These are phyloP conservation scores for Dynastes grantii DNA, from an alignment of 2,888 invertebrate species.

Conservation along the genomic window DNA sequence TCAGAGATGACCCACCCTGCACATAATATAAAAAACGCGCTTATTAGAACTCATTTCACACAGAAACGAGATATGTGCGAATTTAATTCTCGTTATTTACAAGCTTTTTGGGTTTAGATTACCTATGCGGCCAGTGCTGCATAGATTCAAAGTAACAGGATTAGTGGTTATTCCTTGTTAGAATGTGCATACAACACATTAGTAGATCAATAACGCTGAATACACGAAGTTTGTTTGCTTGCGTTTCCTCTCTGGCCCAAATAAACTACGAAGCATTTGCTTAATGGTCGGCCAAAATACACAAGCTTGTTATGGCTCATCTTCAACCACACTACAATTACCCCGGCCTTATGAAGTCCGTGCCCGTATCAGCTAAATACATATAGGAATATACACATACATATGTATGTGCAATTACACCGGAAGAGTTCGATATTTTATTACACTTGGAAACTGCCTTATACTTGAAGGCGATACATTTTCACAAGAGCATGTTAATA, in stretches of 20 bases:
- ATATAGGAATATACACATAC: neutral
- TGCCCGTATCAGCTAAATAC: neutral
- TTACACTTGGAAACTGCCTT: neutral
- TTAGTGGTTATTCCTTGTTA: constrained; percentile 32
- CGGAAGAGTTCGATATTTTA: constrained; percentile 1
- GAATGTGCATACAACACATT: constrained; percentile 23
- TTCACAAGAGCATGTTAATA: neutral
- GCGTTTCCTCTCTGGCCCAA: constrained; percentile 37
- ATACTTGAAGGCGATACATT: neutral
- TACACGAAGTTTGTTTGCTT: constrained; percentile 24
- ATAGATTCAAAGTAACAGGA: constrained; percentile 14
- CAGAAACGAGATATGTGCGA: neutral
- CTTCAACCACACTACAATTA: constrained; percentile 28
- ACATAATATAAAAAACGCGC: no score
- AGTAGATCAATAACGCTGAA: constrained; percentile 15
- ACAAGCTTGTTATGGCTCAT: constrained; percentile 37
- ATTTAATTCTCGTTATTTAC: neutral
- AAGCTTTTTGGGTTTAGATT: neutral
- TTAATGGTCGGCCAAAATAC: constrained; percentile 43
- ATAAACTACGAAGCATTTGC: constrained; percentile 34
- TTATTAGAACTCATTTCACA: neutral
- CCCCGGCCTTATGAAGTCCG: neutral
- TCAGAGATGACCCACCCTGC: no score
- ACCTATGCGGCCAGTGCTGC: neutral
- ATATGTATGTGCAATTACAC: constrained; percentile 4